Evolutionary conservation across 1,140 invertebrate genomes (phyloP).

Genomic region (Papilio dardanus): DNA sequence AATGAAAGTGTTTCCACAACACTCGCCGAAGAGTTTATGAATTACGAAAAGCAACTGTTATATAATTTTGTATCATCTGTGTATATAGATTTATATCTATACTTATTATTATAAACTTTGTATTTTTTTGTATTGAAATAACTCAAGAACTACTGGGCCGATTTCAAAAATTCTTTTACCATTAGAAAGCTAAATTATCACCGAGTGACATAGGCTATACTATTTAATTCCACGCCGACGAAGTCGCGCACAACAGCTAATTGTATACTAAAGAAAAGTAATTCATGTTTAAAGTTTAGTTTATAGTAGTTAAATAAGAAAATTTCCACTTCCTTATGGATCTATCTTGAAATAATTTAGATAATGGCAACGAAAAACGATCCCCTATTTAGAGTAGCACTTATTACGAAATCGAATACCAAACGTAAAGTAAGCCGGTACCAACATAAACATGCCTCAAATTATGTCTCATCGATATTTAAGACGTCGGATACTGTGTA

Average conservation of each 20-base stretch:
- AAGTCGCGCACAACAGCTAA: too few relatives aligned
- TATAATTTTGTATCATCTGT: not conserved
- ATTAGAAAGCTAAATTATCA: too few relatives aligned
- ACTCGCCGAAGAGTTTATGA: not conserved
- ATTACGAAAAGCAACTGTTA: not conserved
- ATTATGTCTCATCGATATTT: not conserved
- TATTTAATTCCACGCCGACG: too few relatives aligned
- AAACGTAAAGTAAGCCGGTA: not conserved
- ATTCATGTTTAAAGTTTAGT: too few relatives aligned
- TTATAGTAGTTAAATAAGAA: not conserved
- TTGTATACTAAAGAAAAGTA: too few relatives aligned
- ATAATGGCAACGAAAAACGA: not conserved
- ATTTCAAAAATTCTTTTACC: too few relatives aligned
- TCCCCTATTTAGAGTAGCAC: not conserved
- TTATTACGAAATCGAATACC: not conserved
- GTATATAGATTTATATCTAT: too few relatives aligned
- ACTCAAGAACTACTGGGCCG: too few relatives aligned
- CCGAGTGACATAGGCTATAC: too few relatives aligned
- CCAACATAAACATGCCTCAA: not conserved
- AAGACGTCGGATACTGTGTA: not conserved
- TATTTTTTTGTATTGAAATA: too few relatives aligned
- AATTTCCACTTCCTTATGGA: not conserved
- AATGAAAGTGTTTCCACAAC: slow-evolving; percentile 11
- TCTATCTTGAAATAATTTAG: not conserved
- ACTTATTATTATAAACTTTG: too few relatives aligned